Base-by-base conservation (phyloP, 2,797 vertebrate genomes). In the Myotis vivesi region DNA sequence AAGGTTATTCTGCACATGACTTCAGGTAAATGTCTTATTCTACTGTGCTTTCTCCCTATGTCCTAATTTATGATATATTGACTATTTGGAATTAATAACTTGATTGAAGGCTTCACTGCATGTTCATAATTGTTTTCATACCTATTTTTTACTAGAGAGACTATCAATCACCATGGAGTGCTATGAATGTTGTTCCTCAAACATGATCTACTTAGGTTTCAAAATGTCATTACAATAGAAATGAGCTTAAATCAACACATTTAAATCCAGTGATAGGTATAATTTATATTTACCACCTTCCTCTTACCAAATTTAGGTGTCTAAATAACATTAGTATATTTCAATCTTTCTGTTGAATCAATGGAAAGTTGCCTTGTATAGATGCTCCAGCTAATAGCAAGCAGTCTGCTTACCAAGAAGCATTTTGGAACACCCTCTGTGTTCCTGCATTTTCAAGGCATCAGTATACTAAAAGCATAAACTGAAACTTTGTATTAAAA, bases 21-120 rank as follows among this genome's bases (percentile, higher is more conserved):
- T 99, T 99, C 98, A 99, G 99, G 99, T 99, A 98, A 97, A 62
- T 88, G 1, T 73, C 77, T 87, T 49, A 68, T 79, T 97, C 7
- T 82, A 7, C 17, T 73, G 6, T 69, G 7, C 36, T 25, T 76
- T 86, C 44, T 75, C 6, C n/a, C 0, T 49, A 6, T 83, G 22
- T 85, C n/a, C 71, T 68, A 71, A 80, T 44, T 33, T 94, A 22
- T 15, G n/a, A 73, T 66, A 16, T 86, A 2, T 46, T 95, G 51
- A 91, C 44, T 57, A 46, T 89, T 38, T 36, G 77, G 91, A 96
- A 64, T 82, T 36, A 92, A 49, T 62, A 55, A 57, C 7, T 91
- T 57, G 9, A 71, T 82, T 62, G 6, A 83, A 36, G 33, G 1
- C 17, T 57, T 41, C 23, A 11, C 2, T 66, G 12, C 2, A 12